Evolutionary conservation across 2,113 vertebrate genomes (phyloP), one percentile per base, ranked within the genome.

Genomic region (Chitala chitala): DNA sequence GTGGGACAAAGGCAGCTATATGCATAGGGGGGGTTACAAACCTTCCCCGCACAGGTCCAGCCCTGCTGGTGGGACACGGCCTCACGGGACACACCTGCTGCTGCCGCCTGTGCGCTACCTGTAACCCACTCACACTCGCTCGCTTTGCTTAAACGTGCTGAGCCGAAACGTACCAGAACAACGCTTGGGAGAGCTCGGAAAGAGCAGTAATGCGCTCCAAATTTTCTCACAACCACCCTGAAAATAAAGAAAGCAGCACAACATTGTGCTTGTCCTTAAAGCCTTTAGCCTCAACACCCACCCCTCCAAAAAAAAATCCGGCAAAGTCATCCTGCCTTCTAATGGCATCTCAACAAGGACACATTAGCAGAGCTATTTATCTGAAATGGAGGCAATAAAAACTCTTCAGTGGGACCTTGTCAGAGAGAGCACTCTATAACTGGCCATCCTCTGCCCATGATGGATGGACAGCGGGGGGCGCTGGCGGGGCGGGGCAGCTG

Each of bases 391-490:
- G 74, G 72, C 71, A 42, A 73, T 66, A 71, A 75, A 83, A 76
- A 81, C 69, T 85, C 82, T 78, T 90, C 84, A 87, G 87, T 82
- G 85, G 80, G 83, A 80, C 31, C 82, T 78, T 85, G 89, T 90
- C 89, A 86, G 85, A 71, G 74, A 75, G 75, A 83, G 82, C 87
- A 91, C 90, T 91, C 89, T 88, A 90, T 91, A 92, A 91, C 86
- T 74, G 76, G 82, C 83, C 81, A 78, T 86, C 87, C 87, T 42
- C 66, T 80, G 85, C 61, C 77, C 77, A 81, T 90, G 90, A 91
- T 89, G 87, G 90, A 91, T 92, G 88, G 90, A 90, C 90, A 84
- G 83, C 86, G 87, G 85, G 58, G 29, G 84, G 86, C 88, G 90
- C 90, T 91, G 90, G 86, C 83, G 84, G 81, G 79, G 82, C 83